Conservation (phyloP, 2,113 vertebrate genomes). For the Nerophis ophidion region DNA sequence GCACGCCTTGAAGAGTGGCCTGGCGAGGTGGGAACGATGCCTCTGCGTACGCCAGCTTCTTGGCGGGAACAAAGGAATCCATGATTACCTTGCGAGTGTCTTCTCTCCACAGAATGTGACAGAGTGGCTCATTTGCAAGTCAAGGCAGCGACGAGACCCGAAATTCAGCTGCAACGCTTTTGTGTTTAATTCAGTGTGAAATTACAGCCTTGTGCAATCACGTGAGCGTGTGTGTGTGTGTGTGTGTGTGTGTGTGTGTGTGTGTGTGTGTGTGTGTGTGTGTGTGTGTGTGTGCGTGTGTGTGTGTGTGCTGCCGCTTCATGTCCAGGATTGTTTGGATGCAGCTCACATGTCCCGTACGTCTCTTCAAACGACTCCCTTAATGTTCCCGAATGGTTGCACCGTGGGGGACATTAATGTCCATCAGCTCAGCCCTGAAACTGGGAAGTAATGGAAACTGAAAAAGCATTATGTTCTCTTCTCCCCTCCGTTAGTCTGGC, state of each 20-base stretch:
- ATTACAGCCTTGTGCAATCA: constrained; percentile 18
- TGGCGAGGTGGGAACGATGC: not conserved
- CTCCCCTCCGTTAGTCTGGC: constrained; percentile 66
- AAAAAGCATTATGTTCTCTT: constrained; percentile 22
- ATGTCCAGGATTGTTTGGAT: not conserved
- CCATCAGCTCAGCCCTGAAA: constrained; percentile 1
- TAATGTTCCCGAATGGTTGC: constrained; percentile 4
- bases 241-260: not conserved
- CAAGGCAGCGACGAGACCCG: constrained; percentile 17
- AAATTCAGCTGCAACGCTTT: constrained; percentile 36
- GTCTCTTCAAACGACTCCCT: not conserved
- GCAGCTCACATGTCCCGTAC: not conserved
- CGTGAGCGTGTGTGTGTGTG: not conserved
- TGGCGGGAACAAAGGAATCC: not conserved
- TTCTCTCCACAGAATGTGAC: constrained; percentile 14
- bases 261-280: not conserved
- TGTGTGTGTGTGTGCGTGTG: too few relatives aligned
- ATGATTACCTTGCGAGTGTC: not conserved
- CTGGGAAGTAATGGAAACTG: constrained; percentile 17
- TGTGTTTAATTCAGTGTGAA: constrained; percentile 57
- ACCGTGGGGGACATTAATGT: not conserved
- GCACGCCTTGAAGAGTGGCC: constrained; percentile 5
- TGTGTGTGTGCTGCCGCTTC: not conserved
- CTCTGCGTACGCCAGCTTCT: not conserved
- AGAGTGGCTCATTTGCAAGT: constrained; percentile 43